Conservation (phyloP, 2,797 vertebrate genomes). For the Benthosema pterotum region DNA sequence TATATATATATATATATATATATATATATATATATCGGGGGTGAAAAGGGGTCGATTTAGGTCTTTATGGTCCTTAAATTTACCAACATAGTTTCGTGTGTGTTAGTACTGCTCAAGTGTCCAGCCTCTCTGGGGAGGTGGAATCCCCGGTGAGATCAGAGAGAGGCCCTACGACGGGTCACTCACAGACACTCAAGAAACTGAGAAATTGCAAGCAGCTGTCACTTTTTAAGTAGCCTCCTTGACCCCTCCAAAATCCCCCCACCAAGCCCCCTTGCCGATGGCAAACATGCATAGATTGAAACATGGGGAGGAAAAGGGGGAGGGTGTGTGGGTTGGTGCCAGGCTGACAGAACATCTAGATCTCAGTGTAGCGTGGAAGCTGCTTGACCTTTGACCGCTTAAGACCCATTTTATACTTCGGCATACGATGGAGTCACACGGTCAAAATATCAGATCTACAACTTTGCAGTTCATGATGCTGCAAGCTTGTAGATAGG, state of each 20-base stretch:
- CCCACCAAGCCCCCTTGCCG: constrained; percentile 45
- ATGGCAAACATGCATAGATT: constrained; percentile 28
- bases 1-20: too few relatives aligned
- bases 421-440: too few relatives aligned
- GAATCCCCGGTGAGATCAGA: constrained; percentile 63
- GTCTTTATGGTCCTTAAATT: constrained; percentile 14
- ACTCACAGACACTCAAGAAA: constrained; percentile 47
- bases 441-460: too few relatives aligned
- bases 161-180: constrained; percentile 62
- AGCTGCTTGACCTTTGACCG: constrained; percentile 57
- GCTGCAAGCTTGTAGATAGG: too few relatives aligned
- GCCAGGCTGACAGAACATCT: constrained; percentile 32
- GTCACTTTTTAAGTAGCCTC: constrained; percentile 68
- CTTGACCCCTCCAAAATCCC: constrained; percentile 19
- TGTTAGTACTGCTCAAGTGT: constrained; percentile 19
- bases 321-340: too few relatives aligned
- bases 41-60: constrained; percentile 21
- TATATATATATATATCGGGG: too few relatives aligned
- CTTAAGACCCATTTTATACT: constrained; percentile 4
- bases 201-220: constrained; percentile 81
- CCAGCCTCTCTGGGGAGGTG: constrained; percentile 23
- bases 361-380: constrained; percentile 27
- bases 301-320: constrained; percentile 35
- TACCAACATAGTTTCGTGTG: constrained; percentile 46
- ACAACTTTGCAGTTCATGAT: too few relatives aligned